A percentile compares a stretch with the other conserved stretches of the same genome.
Evolutionary conservation across 1,140 invertebrate species (phyloP).

Genomic region (Pseudobourletiella spinata): DNA sequence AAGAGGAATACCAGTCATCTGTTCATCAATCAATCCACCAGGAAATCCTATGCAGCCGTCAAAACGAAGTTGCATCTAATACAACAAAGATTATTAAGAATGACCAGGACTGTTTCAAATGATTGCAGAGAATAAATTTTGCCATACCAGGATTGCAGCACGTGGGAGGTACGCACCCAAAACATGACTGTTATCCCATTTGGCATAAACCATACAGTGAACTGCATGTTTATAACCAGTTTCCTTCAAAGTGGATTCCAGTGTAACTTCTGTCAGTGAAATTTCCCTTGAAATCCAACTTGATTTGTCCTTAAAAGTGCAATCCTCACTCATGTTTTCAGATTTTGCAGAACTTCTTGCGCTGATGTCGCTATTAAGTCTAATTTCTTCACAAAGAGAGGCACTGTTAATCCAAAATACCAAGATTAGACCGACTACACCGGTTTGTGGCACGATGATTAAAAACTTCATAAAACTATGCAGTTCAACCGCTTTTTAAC

Average conservation of each 20-base stretch:
- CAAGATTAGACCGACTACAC: no score
- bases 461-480: no score
- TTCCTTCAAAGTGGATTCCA: background rate
- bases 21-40: constrained; percentile 47
- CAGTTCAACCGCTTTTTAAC: no score
- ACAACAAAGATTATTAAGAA: background rate
- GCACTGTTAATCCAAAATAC: no score
- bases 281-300: no score
- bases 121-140: background rate
- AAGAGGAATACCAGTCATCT: constrained; percentile 39
- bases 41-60: constrained; percentile 53
- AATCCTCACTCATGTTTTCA: no score
- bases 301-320: no score
- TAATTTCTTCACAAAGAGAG: no score
- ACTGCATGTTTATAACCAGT: background rate
- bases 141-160: constrained; percentile 1
- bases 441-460: no score
- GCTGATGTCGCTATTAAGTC: no score
- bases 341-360: no score
- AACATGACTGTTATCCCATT: background rate
- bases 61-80: constrained; percentile 51
- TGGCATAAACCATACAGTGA: constrained; percentile 3
- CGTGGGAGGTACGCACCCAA: background rate
- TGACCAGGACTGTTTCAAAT: background rate
- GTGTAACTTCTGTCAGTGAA: no score